Percentiles rank a stretch among this genome's conserved stretches.
Conservation (phyloP, 2,888 invertebrate genomes). For the Cheilosia grossa region DNA sequence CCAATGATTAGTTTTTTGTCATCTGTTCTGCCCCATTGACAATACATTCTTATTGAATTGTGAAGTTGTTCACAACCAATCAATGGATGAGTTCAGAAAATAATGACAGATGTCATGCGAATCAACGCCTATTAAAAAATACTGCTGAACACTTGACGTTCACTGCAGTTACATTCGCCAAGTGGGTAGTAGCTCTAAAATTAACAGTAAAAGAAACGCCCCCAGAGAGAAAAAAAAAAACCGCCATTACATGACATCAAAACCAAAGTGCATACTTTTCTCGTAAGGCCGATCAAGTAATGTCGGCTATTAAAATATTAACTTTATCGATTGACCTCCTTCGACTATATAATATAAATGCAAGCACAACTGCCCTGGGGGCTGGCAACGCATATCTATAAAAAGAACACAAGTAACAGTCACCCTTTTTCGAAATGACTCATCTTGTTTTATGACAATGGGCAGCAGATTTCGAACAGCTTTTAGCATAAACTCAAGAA, state of each 20-base stretch:
- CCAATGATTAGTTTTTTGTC: too few species aligned
- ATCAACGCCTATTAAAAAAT: neutral
- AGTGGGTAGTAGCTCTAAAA: too few species aligned
- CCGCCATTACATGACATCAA: neutral
- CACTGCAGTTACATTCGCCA: neutral
- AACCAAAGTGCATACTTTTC: neutral
- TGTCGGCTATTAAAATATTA: conserved; percentile 2
- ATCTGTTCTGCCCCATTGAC: too few species aligned
- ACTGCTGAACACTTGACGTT: neutral
- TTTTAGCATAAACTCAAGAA: conserved; percentile 48
- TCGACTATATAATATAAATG: neutral
- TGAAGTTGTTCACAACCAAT: too few species aligned
- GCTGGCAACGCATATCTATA: neutral
- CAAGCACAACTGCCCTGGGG: neutral
- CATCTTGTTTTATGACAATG: conserved; percentile 43
- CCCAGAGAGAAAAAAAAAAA: neutral
- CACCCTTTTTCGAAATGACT: conserved; percentile 15
- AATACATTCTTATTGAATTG: too few species aligned
- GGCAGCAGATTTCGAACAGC: conserved; percentile 23
- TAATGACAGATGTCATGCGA: too few species aligned
- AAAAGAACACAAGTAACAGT: conserved; percentile 1
- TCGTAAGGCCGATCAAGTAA: neutral
- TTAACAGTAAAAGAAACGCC: too few species aligned
- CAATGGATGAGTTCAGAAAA: too few species aligned
- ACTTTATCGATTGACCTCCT: conserved; percentile 9